Conservation (phyloP, 2,888 invertebrate genomes). For the Eupithecia exiguata region DNA sequence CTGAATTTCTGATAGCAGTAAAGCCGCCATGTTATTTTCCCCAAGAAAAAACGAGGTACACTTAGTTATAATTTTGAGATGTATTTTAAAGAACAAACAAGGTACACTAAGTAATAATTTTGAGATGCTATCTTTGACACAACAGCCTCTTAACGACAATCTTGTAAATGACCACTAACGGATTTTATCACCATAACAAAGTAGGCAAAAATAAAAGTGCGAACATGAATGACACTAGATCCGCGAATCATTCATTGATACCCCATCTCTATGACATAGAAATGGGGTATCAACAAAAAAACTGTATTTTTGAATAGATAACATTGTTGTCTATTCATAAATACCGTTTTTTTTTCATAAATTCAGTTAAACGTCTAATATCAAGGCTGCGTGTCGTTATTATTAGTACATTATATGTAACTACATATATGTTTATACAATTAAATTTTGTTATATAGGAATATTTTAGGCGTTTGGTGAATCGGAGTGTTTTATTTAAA, state of each 20-base stretch:
- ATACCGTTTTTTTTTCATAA: constrained; percentile 28
- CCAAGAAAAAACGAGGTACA: background rate
- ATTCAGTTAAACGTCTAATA: constrained; percentile 44
- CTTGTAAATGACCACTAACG: background rate
- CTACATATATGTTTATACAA: too few species aligned
- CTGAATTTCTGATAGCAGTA: constrained; percentile 19
- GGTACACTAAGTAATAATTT: background rate
- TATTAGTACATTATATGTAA: too few species aligned
- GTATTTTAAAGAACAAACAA: too few species aligned
- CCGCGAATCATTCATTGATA: background rate
- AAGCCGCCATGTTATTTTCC: background rate
- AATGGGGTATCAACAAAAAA: too few species aligned
- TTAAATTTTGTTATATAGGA: too few species aligned
- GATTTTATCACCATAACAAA: constrained; percentile 5
- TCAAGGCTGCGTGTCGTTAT: constrained; percentile 52
- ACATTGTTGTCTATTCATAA: constrained; percentile 31
- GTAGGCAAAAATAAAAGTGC: background rate
- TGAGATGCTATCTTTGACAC: background rate
- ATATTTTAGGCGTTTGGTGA: too few species aligned
- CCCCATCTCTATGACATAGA: constrained; percentile 23
- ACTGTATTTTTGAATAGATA: too few species aligned
- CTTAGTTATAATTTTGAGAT: too few species aligned
- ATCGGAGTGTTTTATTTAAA: background rate
- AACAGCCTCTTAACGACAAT: background rate
- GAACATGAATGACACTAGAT: background rate